Evolutionary conservation across 2,888 invertebrate genomes (phyloP), one percentile per base, ranked within the genome.

Genomic region (Lymantria monacha): DNA sequence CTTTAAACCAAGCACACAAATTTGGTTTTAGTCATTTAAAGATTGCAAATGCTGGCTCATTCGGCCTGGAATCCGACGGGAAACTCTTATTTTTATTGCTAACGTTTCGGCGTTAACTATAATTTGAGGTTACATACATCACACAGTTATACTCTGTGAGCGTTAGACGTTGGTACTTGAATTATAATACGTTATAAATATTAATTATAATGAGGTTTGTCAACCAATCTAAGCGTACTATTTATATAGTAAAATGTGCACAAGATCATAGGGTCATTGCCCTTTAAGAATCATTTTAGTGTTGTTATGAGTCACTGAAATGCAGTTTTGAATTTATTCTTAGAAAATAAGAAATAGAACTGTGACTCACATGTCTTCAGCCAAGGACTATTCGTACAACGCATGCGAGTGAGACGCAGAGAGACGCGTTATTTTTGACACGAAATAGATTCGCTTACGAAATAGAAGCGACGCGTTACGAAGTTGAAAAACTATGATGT

Each of bases 241-340:
- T 54, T 54, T 58, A 60, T 58, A 57, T 61, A 63, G 66, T 53
- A 67, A 66, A 66, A 66, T 60, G 59, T 66, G 68, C 62, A 59
- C 73, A 79, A 81, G 77, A 85, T 83, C 83, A 81, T 70, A 64
- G 64, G 86, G 83, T 85, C 87, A 74, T 74, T 65, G 84, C 70
- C 80, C 87, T 70, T 57, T 69, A 65, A 71, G 72, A 73, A 76
- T 77, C 70, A 75, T 73, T 77, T 75, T 69, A 65, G 72, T 73
- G 71, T 71, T 66, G 69, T 74, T 72, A 74, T 85, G 87, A 83
- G 79, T 85, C 86, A 87, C 74, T 73, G 74, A 64, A 72, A 75
- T 89, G 88, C 88, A 88, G 85, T 88, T 89, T 86, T 85, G 80
- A 75, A 79, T 83, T 76, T 88, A 88, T 88, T 87, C 85, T 87